Evolutionary conservation across 2,797 vertebrate species (phyloP).

Genomic region (Danio aesculapii): DNA sequence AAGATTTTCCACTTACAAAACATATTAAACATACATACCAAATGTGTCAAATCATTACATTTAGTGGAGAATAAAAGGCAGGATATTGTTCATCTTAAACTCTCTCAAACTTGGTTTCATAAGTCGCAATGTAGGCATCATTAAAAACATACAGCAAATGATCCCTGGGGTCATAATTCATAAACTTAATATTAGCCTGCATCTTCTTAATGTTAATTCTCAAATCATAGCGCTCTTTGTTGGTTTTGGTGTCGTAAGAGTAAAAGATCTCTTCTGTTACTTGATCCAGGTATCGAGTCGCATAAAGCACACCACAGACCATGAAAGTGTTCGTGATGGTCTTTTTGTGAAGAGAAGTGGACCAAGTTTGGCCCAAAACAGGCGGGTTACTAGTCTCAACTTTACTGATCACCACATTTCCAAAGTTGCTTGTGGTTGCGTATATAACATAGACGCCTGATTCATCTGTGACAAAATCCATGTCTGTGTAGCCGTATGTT

Average conservation of each 20-base stretch:
- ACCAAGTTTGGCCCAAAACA: constrained; percentile 67
- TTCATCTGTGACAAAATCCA: constrained; percentile 80
- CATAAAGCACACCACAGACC: constrained; percentile 78
- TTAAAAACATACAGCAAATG: constrained; percentile 70
- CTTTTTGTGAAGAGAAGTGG: constrained; percentile 73
- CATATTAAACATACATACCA: too few relatives aligned
- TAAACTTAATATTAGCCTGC: constrained; percentile 65
- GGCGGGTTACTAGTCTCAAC: constrained; percentile 56
- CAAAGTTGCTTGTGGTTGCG: constrained; percentile 70
- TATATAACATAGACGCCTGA: constrained; percentile 78
- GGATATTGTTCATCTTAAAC: neutral
- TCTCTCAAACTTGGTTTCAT: constrained; percentile 65
- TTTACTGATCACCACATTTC: constrained; percentile 75
- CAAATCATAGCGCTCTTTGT: constrained; percentile 68
- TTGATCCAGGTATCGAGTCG: constrained; percentile 69
- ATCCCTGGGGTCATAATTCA: constrained; percentile 76
- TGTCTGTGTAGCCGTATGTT: constrained; percentile 73
- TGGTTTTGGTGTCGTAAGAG: constrained; percentile 71
- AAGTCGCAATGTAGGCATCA: constrained; percentile 70
- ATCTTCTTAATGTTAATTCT: constrained; percentile 73
- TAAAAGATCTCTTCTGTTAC: constrained; percentile 80
- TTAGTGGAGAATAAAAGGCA: neutral
- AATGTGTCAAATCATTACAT: neutral
- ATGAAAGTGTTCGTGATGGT: constrained; percentile 77
- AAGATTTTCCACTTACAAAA: neutral